Evolutionary conservation across 2,888 invertebrate species (phyloP).

Genomic region (Ctena decussata): DNA sequence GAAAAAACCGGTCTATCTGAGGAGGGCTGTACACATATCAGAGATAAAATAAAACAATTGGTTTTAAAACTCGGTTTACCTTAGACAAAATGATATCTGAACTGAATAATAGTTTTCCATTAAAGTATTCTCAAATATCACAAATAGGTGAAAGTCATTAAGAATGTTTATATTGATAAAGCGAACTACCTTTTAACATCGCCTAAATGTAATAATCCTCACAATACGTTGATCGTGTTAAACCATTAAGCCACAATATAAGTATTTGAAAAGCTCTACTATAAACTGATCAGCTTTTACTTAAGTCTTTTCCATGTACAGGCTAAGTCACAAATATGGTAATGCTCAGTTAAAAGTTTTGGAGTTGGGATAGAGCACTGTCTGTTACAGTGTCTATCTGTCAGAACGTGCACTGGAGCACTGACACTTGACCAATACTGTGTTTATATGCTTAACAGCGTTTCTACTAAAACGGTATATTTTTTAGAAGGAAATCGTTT

Average conservation of each 20-base stretch:
- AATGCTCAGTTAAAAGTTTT: too few relatives aligned
- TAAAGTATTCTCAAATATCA: neutral
- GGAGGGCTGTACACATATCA: too few relatives aligned
- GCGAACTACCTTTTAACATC: neutral
- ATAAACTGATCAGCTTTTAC: neutral
- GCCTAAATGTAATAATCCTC: neutral
- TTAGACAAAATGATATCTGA: neutral
- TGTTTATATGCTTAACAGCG: too few relatives aligned
- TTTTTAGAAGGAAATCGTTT: too few relatives aligned
- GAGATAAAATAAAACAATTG: neutral
- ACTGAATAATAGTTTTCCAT: neutral
- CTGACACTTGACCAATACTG: too few relatives aligned
- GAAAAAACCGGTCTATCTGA: too few relatives aligned
- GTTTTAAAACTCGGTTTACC: neutral
- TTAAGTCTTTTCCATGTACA: neutral
- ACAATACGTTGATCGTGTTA: slow-evolving; percentile 7
- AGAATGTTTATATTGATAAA: neutral
- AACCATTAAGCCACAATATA: neutral
- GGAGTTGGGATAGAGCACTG: too few relatives aligned
- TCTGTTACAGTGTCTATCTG: too few relatives aligned
- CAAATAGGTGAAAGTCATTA: neutral
- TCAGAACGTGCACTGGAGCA: too few relatives aligned
- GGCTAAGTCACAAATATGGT: neutral
- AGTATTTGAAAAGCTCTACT: neutral
- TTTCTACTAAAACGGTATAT: too few relatives aligned